phyloP scores from a whole-genome alignment of 2,113 vertebrate genomes.

The Carassius gibelio region DNA sequence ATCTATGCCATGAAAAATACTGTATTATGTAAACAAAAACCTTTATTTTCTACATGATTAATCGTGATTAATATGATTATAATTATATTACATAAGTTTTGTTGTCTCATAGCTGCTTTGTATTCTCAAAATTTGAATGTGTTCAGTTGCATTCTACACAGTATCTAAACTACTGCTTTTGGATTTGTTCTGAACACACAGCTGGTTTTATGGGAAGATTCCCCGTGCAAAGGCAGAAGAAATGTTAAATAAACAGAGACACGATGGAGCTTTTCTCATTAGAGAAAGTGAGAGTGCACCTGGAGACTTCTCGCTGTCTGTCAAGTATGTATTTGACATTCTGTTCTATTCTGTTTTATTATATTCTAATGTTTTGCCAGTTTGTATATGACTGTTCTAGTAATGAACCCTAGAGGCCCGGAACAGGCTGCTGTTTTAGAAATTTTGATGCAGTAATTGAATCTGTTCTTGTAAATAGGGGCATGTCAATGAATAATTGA shows the following conservation, averaged over 20 bases:
- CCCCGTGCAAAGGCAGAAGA: conserved; percentile 86
- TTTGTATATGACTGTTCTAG: not conserved
- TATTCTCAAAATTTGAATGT: not conserved
- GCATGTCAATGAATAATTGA: conserved; percentile 24
- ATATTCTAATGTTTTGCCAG: not conserved
- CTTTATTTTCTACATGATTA: too few relatives aligned
- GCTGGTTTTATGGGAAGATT: conserved; percentile 90
- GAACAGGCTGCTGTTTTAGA: not conserved
- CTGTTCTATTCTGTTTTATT: not conserved
- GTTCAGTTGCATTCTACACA: not conserved
- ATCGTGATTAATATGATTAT: too few relatives aligned
- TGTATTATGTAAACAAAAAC: too few relatives aligned
- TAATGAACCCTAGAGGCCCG: not conserved
- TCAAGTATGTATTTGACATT: conserved; percentile 74
- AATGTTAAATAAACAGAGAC: conserved; percentile 79
- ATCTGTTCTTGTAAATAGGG: not conserved
- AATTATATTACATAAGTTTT: not conserved
- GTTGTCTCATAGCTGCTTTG: not conserved
- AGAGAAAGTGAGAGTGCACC: conserved; percentile 86
- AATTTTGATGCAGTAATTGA: conserved; percentile 19
- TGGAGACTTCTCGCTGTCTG: conserved; percentile 86
- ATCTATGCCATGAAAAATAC: too few relatives aligned
- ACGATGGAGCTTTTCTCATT: conserved; percentile 86
- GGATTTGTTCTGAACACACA: conserved; percentile 55
- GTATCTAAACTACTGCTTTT: conserved; percentile 13